Percentiles rank a stretch among this genome's conserved stretches.
Evolutionary conservation across 2,113 vertebrate genomes (phyloP).

Genomic region (Muntiacus reevesi): DNA sequence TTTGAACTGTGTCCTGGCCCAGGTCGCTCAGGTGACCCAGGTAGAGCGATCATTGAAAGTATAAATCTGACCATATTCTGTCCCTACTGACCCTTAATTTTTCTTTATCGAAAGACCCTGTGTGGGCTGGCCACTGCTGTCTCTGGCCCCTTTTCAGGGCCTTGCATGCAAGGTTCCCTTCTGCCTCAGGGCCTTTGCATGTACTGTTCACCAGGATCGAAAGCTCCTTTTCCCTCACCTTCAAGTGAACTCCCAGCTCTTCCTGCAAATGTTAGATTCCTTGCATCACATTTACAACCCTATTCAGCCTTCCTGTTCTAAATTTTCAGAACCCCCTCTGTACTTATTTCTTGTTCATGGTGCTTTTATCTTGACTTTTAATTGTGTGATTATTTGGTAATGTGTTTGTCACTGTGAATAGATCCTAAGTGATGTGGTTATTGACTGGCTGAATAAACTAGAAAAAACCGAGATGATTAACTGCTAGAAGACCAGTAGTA

Average conservation of each 20-base stretch:
- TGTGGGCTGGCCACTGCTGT: neutral
- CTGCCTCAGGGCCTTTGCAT: neutral
- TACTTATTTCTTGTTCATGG: neutral
- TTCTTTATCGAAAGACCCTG: neutral
- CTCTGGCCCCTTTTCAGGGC: neutral
- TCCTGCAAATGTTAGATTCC: neutral
- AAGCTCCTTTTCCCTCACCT: neutral
- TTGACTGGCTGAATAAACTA: neutral
- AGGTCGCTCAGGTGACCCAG: neutral
- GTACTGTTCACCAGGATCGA: neutral
- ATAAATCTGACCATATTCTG: neutral
- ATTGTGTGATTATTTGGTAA: neutral
- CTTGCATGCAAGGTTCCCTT: rapidly evolving
- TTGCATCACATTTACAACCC: neutral
- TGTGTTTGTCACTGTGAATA: neutral
- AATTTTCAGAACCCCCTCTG: neutral
- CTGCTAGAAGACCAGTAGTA: neutral
- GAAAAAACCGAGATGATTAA: neutral
- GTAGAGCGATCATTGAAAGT: neutral
- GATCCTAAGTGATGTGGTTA: neutral
- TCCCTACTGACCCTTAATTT: neutral
- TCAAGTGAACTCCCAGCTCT: neutral
- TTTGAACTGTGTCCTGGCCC: conserved; percentile 42
- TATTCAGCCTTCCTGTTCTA: neutral
- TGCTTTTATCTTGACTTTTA: neutral